Base-by-base conservation (phyloP, 2,113 vertebrate genomes). In the Dipodomys merriami region DNA sequence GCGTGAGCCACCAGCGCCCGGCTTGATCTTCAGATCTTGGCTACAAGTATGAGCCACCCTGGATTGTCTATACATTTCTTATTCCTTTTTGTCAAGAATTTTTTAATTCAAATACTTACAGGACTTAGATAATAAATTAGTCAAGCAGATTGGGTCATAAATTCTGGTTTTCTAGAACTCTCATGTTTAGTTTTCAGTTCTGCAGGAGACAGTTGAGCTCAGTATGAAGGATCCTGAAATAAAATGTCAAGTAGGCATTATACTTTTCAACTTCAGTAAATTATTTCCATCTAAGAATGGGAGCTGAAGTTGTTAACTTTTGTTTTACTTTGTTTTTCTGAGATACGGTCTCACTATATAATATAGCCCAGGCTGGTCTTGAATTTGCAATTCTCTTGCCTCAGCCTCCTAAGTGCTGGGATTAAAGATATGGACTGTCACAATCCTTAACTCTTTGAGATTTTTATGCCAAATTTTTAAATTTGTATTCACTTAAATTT, bases 11-110 rank as follows among this genome's bases (percentile, higher is more conserved):
- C n/a, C n/a, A n/a, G n/a, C n/a, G n/a, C n/a, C n/a, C n/a, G n/a
- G n/a, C n/a, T n/a, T 49, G 49, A 49, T 49, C 49, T 12, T 49
- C 12, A 49, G 49, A 49, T 49, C 49, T 49, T 12, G 49, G 49
- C 49, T 9, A 57, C 53, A 57, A 16, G 15, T 18, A 4, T 57
- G 53, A 57, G 16, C 53, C 53, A 57, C 2, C 13, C 53, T 57
- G 53, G 12, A 25, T 33, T 87, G 4, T 62, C 68, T 67, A 9
- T 65, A 39, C 20, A 39, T 39, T 80, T 81, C 72, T 83, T 15
- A 35, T 84, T 93, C 22, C 16, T 57, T 65, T 71, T 77, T 39
- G 69, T 77, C 73, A 88, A 73, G 25, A 95, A 73, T 89, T 89
- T 84, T 35, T 81, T 76, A 69, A 39, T 73, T 80, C 64, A 73